Conservation (phyloP, 53 echinoderm and acorn worm genomes). For the Mesocentrotus franciscanus region DNA sequence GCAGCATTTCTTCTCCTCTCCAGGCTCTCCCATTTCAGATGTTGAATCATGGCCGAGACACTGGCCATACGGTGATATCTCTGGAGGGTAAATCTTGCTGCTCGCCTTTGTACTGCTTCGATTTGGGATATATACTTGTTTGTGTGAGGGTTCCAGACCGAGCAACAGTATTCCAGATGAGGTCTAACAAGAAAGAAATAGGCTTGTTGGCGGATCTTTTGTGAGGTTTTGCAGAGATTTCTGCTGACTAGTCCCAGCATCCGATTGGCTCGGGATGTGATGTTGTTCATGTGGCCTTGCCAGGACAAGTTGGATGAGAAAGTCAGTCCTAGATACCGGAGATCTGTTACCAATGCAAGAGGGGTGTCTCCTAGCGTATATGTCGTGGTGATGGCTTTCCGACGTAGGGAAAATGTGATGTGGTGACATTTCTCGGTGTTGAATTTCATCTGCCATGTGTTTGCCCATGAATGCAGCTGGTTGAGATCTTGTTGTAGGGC, state of each 20-base stretch:
- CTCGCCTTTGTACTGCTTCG: conserved; percentile 70
- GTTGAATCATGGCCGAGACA: conserved; percentile 33
- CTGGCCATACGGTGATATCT: conserved; percentile 37
- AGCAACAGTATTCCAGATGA: too few relatives aligned
- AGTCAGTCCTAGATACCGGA: conserved; percentile 55
- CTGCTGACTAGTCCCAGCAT: too few relatives aligned
- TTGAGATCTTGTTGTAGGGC: too few relatives aligned
- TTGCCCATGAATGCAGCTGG: too few relatives aligned
- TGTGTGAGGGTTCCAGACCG: too few relatives aligned
- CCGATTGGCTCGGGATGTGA: conserved; percentile 14
- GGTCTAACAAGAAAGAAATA: too few relatives aligned
- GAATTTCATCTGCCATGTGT: too few relatives aligned
- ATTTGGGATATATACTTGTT: too few relatives aligned
- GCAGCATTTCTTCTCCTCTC: conserved; percentile 34
- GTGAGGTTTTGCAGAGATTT: too few relatives aligned
- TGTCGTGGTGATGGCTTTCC: conserved; percentile 9
- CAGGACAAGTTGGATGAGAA: conserved; percentile 59
- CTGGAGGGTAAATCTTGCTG: conserved; percentile 62
- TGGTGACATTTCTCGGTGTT: too few relatives aligned
- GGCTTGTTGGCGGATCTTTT: too few relatives aligned
- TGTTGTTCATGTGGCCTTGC: conserved; percentile 20
- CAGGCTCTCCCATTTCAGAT: conserved; percentile 35
- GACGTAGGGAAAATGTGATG: too few relatives aligned
- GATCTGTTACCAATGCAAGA: background rate
- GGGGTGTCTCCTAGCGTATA: background rate